Conservation (phyloP, 2,113 vertebrate species). For the Columbina picui region DNA sequence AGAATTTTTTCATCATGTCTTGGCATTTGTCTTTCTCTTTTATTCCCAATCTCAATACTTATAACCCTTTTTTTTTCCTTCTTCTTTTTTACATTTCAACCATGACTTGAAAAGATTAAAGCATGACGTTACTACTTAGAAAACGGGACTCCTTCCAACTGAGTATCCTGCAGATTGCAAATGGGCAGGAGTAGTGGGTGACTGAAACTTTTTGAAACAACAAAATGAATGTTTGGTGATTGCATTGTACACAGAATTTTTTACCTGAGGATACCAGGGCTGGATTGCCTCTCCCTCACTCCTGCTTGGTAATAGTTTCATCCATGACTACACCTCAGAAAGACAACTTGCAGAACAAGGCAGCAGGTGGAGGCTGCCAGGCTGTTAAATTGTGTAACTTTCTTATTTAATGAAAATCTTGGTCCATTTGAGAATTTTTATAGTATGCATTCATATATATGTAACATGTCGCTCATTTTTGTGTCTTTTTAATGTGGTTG, state of each 20-base stretch:
- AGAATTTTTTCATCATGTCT: slow-evolving; percentile 29
- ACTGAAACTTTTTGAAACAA: background rate
- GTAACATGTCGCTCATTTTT: background rate
- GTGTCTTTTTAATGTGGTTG: background rate
- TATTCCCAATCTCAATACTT: background rate
- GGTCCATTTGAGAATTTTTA: background rate
- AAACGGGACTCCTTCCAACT: background rate
- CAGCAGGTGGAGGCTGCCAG: background rate
- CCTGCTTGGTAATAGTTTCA: background rate
- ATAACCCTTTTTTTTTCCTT: background rate
- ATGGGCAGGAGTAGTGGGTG: background rate
- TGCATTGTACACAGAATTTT: background rate
- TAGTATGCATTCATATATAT: background rate
- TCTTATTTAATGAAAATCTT: background rate
- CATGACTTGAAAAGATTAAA: slow-evolving; percentile 14
- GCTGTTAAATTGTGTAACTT: background rate
- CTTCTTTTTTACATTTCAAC: background rate
- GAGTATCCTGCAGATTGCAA: background rate
- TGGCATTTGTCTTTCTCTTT: background rate
- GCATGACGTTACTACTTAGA: background rate
- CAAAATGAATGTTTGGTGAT: background rate
- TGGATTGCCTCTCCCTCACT: background rate
- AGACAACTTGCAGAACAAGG: background rate
- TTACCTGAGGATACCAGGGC: background rate
- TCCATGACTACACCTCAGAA: background rate